Evolutionary conservation across 1,140 invertebrate genomes (phyloP), one percentile per base, ranked within the genome.

Genomic region (Heliconius eleuchia): DNA sequence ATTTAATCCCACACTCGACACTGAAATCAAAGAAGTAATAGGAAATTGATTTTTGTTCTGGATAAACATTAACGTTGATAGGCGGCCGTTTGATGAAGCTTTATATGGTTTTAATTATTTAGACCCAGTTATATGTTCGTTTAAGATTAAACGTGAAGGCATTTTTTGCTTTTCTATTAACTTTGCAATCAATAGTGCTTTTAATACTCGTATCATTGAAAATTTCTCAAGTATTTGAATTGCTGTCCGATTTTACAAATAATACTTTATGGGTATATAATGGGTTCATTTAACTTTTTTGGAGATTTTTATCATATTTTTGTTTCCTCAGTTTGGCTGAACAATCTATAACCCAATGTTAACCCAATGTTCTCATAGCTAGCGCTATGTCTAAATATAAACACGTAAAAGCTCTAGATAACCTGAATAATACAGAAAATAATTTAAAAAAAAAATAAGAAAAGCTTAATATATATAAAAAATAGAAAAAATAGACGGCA

Each of bases 1-100:
- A 84, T 82, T 85, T 82, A 84, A 84, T 85, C 73, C 86, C 78
- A 77, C 80, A 84, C 60, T 66, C 60, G 60, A 66, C 23, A 66
- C 60, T 66, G 60, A 66, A 30, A 84, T 82, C 72, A 71, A 77
- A 73, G 72, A 66, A 72, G 71, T 77, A 66, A 74, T 86, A 80
- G 77, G 66, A 77, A 83, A 84, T 85, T 81, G 78, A 83, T 78
- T 83, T 81, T 77, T 34, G 57, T 46, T 76, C 60, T 66, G 60
- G 23, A 74, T 74, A 60, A 74, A 74, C 39, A 72, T 50, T 52
- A 72, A 71, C 37, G 70, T 55, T 72, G 37, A 77, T 57, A 57
- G 76, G 70, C 34, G 39, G 52, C 18, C 76, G 16, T 57, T 72
- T 42, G 39, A 37, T 71, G 55, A 72, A 72, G 42, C 76, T 71